Evolutionary conservation across 2,888 invertebrate genomes (phyloP).

Genomic region (Caenorhabditis virilis): DNA sequence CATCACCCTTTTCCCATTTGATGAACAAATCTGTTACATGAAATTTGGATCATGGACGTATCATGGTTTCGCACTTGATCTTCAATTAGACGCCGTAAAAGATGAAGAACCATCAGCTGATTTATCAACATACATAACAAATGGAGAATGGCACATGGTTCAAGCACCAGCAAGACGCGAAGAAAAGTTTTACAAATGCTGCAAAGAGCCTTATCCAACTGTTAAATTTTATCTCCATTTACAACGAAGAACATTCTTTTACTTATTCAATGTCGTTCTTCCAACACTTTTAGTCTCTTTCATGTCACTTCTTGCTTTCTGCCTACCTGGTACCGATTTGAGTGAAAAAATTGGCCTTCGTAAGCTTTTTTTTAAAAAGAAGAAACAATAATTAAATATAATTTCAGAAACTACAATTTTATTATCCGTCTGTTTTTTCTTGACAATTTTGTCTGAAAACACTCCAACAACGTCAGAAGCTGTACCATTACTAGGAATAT

Average conservation of each 20-base stretch:
- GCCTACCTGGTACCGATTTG: constrained; percentile 60
- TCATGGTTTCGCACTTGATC: constrained; percentile 85
- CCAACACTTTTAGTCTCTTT: constrained; percentile 63
- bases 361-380: constrained; percentile 24
- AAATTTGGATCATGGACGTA: constrained; percentile 97
- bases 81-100: constrained; percentile 70
- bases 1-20: constrained; percentile 56
- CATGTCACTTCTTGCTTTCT: constrained; percentile 64
- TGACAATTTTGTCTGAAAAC: constrained; percentile 94
- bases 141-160: constrained; percentile 58
- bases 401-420: constrained; percentile 62
- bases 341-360: constrained; percentile 62
- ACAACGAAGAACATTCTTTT: constrained; percentile 50
- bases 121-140: constrained; percentile 56
- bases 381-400: neutral
- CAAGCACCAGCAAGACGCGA: constrained; percentile 68
- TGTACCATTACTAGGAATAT: constrained; percentile 54
- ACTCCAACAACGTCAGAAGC: constrained; percentile 89
- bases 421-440: constrained; percentile 93
- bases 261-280: constrained; percentile 58
- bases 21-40: constrained; percentile 55
- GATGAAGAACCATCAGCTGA: constrained; percentile 44
- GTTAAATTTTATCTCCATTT: constrained; percentile 48
- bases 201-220: constrained; percentile 77
- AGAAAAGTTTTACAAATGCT: constrained; percentile 77